Evolutionary conservation across 2,113 vertebrate species (phyloP).

Genomic region (Monopterus albus): DNA sequence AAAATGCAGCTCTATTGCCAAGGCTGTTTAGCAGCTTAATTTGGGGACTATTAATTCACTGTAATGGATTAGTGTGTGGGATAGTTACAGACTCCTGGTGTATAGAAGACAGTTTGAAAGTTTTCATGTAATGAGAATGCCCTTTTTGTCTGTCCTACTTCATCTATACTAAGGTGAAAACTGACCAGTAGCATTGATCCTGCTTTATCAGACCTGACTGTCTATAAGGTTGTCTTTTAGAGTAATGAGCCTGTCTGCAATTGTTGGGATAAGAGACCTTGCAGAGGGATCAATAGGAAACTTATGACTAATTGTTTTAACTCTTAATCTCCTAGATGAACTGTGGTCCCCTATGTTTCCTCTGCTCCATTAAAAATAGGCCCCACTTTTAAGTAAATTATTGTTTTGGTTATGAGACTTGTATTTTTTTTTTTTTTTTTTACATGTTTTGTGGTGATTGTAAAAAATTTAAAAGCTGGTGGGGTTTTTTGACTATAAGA

Average conservation of each 20-base stretch:
- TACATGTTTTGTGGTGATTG: neutral
- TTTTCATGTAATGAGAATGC: constrained; percentile 44
- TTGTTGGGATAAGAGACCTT: constrained; percentile 66
- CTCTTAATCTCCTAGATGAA: constrained; percentile 24
- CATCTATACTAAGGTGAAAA: constrained; percentile 56
- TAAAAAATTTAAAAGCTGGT: constrained; percentile 3
- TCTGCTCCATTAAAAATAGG: too few relatives aligned
- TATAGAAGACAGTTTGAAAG: constrained; percentile 25
- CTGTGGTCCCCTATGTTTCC: neutral
- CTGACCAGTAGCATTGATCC: constrained; percentile 74
- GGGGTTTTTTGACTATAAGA: neutral
- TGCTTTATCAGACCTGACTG: constrained; percentile 71
- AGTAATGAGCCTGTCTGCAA: constrained; percentile 74
- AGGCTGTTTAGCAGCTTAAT: constrained; percentile 2
- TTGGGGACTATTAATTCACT: constrained; percentile 20
- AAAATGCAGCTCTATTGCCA: constrained; percentile 4
- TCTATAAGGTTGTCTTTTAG: constrained; percentile 71
- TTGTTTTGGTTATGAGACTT: too few relatives aligned
- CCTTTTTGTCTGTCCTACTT: constrained; percentile 54
- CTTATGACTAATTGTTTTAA: constrained; percentile 58
- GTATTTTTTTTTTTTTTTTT: neutral
- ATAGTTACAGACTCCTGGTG: neutral
- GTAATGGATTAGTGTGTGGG: neutral
- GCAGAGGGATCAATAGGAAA: constrained; percentile 62
- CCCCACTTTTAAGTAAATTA: too few relatives aligned